Base-by-base conservation (phyloP, 2,797 vertebrate species). In the Hyperoplus lanceolatus region DNA sequence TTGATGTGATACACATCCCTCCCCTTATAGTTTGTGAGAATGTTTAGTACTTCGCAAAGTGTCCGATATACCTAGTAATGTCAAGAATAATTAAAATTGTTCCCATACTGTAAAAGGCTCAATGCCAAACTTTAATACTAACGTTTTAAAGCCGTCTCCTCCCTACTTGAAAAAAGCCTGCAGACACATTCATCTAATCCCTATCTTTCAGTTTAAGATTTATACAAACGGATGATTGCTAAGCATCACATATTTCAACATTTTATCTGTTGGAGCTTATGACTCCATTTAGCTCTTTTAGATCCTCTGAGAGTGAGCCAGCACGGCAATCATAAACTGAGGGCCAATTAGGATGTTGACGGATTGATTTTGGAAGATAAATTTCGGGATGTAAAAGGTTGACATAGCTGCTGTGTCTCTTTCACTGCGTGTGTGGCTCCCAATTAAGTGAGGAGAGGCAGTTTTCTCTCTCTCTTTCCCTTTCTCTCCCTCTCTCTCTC, bases 291-390 rank as follows among this genome's bases (percentile, higher is more conserved):
- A 93, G 93, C 91, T 93, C 29, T 29, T 29, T 91, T 80, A 92
- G 93, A 94, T 95, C 92, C 92, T 93, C 90, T 53, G 90, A 92
- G 88, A 94, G 92, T 80, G 93, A 94, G 93, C 89, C 87, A 84
- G 91, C 91, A 82, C 91, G 85, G 92, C 91, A 93, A 93, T 94
- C 92, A 94, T 94, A 93, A 90, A 91, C 77, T 80, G 18, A 90
- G 87, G 87, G 84, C 94, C 94, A 96, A 94, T 95, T 95, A 95
- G 92, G 91, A 92, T 94, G 92, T 92, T 95, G 95, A 95, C 92
- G 92, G 94, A 95, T 96, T 95, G 94, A 95, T 95, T 96, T 95
- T 93, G 87, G 81, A 93, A 93, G 94, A 94, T 94, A 92, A 94
- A 95, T 95, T 94, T 93, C 29, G 90, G 92, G 93, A 92, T 91